Evolutionary conservation across 2,888 invertebrate species (phyloP).

Genomic region (Conus canariensis): DNA sequence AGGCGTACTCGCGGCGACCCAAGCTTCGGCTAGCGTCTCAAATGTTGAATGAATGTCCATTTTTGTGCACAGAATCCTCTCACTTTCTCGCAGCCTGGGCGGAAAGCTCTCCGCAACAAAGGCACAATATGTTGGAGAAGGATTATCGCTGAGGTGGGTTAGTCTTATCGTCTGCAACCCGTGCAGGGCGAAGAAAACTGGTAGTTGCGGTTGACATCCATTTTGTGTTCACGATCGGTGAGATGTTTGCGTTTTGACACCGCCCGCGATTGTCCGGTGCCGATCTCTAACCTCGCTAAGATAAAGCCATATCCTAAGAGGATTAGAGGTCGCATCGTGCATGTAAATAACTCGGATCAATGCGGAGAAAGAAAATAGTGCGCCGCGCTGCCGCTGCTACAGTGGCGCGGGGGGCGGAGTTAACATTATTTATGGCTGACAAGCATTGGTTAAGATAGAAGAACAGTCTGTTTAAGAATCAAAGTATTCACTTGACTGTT

Average conservation of each 20-base stretch:
- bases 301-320: slow-evolving; percentile 72
- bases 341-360: slow-evolving; percentile 55
- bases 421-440: slow-evolving; percentile 16
- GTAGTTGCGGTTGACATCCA: slow-evolving; percentile 7
- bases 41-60: slow-evolving; percentile 99
- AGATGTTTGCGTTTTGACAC: slow-evolving; percentile 40
- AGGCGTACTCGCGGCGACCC: slow-evolving; percentile 92
- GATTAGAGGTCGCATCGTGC: slow-evolving; percentile 67
- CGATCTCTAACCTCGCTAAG: slow-evolving; percentile 63
- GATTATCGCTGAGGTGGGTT: slow-evolving; percentile 48
- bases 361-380: slow-evolving; percentile 42
- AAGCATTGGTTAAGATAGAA: not conserved
- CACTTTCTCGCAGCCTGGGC: slow-evolving; percentile 26
- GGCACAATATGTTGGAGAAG: slow-evolving; percentile 46
- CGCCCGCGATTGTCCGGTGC: slow-evolving; percentile 44
- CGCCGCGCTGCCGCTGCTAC: slow-evolving; percentile 13
- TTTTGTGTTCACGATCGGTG: slow-evolving; percentile 17
- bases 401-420: slow-evolving; percentile 20
- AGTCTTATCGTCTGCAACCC: slow-evolving; percentile 32
- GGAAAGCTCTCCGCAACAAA: slow-evolving; percentile 42
- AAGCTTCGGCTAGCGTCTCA: slow-evolving; percentile 98
- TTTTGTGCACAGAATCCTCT: slow-evolving; percentile 23
- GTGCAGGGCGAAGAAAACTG: not conserved
- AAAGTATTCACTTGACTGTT: slow-evolving; percentile 9
- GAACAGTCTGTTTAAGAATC: not conserved